Evolutionary conservation across 2,888 invertebrate genomes (phyloP).

Genomic region (Acleris cristana): DNA sequence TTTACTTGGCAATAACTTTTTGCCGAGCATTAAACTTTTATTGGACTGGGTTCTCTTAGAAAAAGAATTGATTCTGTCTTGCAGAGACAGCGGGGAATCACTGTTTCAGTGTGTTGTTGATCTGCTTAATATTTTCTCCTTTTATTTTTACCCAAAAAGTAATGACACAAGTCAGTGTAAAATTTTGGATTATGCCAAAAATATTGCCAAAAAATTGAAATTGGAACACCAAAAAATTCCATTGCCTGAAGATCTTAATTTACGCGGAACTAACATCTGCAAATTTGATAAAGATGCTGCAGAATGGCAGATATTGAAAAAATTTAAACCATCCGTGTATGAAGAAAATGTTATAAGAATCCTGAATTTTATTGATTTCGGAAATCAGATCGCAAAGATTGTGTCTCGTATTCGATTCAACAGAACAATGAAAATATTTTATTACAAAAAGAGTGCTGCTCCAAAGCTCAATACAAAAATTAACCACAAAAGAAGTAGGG

Average conservation of each 20-base stretch:
- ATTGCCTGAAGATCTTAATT: conserved; percentile 89
- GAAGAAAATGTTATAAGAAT: conserved; percentile 91
- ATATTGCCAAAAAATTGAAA: conserved; percentile 76
- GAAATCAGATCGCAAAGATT: conserved; percentile 86
- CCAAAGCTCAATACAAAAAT: conserved; percentile 69
- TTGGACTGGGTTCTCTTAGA: conserved; percentile 94
- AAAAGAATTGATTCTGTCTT: conserved; percentile 89
- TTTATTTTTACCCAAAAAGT: conserved; percentile 81
- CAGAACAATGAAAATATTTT: conserved; percentile 75
- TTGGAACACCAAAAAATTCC: conserved; percentile 86
- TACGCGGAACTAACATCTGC: conserved; percentile 88
- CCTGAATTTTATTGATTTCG: conserved; percentile 91
- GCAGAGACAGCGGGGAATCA: conserved; percentile 90
- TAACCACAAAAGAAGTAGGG: conserved; percentile 69
- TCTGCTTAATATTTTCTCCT: conserved; percentile 91
- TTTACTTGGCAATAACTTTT: conserved; percentile 83
- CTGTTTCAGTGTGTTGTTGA: conserved; percentile 91
- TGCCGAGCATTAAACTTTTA: conserved; percentile 89
- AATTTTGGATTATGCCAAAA: conserved; percentile 63
- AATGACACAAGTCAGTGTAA: conserved; percentile 54
- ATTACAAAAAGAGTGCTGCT: conserved; percentile 64
- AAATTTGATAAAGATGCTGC: conserved; percentile 87
- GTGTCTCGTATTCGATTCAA: conserved; percentile 88
- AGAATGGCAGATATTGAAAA: conserved; percentile 87
- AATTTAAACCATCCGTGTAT: conserved; percentile 79